Base-by-base conservation (phyloP, 2,888 invertebrate genomes). In the Xylota segnis region DNA sequence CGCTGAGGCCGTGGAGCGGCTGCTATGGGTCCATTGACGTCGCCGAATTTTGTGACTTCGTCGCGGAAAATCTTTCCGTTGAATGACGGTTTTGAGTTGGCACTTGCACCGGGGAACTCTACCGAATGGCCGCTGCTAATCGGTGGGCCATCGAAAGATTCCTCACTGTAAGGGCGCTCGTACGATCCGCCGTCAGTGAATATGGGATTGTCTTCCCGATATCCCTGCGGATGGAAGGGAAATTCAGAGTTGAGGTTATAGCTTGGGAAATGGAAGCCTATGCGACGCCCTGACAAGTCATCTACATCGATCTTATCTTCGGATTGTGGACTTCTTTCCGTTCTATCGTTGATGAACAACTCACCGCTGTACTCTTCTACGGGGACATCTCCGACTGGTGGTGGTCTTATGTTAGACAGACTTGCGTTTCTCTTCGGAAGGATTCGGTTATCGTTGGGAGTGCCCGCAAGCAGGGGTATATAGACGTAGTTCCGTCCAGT, bases 41-140 rank as follows among this genome's bases (percentile, higher is more conserved):
- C 92, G 0, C 92, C 92, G 63, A 92, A 92, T 86, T 92, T 92
- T 32, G 92, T 92, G 2, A 92, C 92, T 56, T 92, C 92, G 45
- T 92, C 92, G 52, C 91, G 91, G 82, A 90, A 92, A 4, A 90
- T 87, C 79, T 92, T 91, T 1, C 90, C 90, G 0, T 90, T 89
- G 37, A 91, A 91, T 0, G 92, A 14, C 6, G 43, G 92, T 82
- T 91, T 90, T 5, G 90, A 89, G 72, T 91, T 92, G 52, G 90
- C 88, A 43, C 89, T 90, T 76, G 90, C 52, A 0, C 91, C 91
- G 10, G 92, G 91, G 72, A 92, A 92, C 88, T 92, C 92, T 37
- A 92, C 90, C 18, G 90, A 89, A 16, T 90, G 90, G 16, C 88
- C 87, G 5, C 79, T 88, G 4, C 90, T 87, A 27, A 59, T 23